Evolutionary conservation across 2,797 vertebrate species (phyloP).

Genomic region (Orientallactaga sibirica): DNA sequence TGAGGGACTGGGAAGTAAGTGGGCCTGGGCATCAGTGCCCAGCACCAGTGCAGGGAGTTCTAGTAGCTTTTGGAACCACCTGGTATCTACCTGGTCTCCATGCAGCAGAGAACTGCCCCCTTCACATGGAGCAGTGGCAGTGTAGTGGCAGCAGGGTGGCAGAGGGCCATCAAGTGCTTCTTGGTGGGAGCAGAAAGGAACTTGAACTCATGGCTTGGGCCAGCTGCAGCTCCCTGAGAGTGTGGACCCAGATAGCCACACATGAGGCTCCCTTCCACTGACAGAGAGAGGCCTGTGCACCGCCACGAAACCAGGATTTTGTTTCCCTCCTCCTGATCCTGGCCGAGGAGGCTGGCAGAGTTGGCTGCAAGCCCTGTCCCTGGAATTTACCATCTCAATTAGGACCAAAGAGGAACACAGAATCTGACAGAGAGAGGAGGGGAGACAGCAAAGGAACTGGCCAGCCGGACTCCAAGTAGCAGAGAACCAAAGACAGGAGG

Average conservation of each 20-base stretch:
- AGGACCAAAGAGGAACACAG: constrained; percentile 67
- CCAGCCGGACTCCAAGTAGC: background rate
- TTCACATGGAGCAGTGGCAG: accelerated
- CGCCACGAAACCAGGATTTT: background rate
- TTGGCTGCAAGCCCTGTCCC: constrained; percentile 72
- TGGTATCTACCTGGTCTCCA: constrained; percentile 34
- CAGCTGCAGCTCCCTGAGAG: background rate
- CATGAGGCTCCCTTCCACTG: background rate
- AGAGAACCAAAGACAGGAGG: background rate
- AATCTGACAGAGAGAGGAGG: constrained; percentile 56
- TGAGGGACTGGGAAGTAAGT: background rate
- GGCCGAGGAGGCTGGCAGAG: constrained; percentile 69
- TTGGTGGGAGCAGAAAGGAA: constrained; percentile 3
- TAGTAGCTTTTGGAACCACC: constrained; percentile 59
- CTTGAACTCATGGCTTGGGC: background rate
- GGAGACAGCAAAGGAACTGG: background rate
- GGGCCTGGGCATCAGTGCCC: background rate
- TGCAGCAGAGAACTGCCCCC: constrained; percentile 8
- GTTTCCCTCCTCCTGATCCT: constrained; percentile 60
- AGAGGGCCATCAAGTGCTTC: constrained; percentile 37
- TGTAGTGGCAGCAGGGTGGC: background rate
- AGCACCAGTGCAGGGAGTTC: background rate
- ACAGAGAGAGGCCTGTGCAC: background rate
- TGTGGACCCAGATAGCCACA: background rate
- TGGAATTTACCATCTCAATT: constrained; percentile 80